phyloP scores from a whole-genome alignment of 2,888 invertebrate genomes.

The Strigamia transsilvanica region DNA sequence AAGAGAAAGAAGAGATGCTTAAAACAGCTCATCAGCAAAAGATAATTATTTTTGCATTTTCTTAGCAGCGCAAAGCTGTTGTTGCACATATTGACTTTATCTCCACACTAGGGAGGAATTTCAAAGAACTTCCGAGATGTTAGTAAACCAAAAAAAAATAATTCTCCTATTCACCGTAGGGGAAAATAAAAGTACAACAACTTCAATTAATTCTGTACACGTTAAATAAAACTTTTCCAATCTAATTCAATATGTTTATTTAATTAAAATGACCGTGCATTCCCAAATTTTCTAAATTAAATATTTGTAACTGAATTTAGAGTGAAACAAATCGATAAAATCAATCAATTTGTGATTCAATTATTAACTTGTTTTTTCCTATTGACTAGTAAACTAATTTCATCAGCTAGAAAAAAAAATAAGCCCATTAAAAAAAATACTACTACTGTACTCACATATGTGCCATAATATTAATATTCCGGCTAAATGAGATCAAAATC shows the following conservation, averaged over 20 bases:
- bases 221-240: conserved; percentile 17
- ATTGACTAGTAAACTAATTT: no score
- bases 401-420: neutral
- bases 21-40: conserved; percentile 44
- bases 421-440: no score
- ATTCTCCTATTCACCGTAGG: conserved; percentile 15
- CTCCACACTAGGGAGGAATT: conserved; percentile 39
- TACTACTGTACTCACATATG: neutral
- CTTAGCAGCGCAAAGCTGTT: conserved; percentile 36
- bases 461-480: neutral
- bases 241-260: neutral
- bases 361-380: neutral
- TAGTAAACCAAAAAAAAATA: neutral
- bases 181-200: conserved; percentile 6
- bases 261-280: neutral
- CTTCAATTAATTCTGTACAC: conserved; percentile 17
- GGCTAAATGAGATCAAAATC: neutral
- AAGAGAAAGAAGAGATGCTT: conserved; percentile 29
- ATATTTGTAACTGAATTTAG: neutral
- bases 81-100: conserved; percentile 44
- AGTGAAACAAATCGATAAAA: neutral
- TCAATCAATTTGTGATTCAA: neutral
- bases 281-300: neutral
- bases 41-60: conserved; percentile 42
- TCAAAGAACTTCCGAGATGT: conserved; percentile 44